A percentile compares a stretch with the other conserved stretches of the same genome.
phyloP scores from a whole-genome alignment of 1,140 invertebrate genomes.

The Hydropsyche tenuis region DNA sequence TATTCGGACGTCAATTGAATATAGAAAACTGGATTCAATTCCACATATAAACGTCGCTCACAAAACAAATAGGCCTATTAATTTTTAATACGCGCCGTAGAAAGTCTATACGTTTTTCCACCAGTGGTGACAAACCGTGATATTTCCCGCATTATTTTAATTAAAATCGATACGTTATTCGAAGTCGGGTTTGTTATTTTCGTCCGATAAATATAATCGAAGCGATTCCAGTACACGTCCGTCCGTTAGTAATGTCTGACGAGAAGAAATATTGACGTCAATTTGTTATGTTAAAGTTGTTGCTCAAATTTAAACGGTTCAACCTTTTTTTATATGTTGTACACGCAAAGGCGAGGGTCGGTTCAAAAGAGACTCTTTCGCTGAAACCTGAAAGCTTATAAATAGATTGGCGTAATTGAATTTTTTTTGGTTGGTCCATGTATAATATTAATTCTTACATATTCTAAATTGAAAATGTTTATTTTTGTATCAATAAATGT shows the following conservation, averaged over 20 bases:
- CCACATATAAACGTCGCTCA: constrained; percentile 34
- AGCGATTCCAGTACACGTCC: constrained; percentile 21
- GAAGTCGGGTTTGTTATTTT: background rate
- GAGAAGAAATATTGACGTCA: constrained; percentile 43
- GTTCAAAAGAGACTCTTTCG: background rate
- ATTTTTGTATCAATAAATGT: no score
- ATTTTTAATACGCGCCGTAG: constrained; percentile 27
- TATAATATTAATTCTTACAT: no score
- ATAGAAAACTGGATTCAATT: constrained; percentile 29
- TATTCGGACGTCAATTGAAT: constrained; percentile 18
- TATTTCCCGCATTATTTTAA: no score
- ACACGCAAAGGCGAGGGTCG: constrained; percentile 5
- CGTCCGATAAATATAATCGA: constrained; percentile 15
- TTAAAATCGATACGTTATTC: no score
- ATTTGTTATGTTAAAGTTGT: constrained; percentile 44
- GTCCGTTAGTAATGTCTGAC: constrained; percentile 40
- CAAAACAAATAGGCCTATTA: constrained; percentile 35
- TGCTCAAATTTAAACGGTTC: constrained; percentile 41
- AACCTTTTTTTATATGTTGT: constrained; percentile 30
- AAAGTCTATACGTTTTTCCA: constrained; percentile 17
- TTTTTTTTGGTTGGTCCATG: no score
- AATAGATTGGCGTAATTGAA: no score
- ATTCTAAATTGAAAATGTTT: no score
- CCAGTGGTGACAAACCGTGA: background rate
- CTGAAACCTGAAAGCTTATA: no score